Evolutionary conservation across 23 tunicate genomes (phyloP).

Genomic region (Corella eumyota): DNA sequence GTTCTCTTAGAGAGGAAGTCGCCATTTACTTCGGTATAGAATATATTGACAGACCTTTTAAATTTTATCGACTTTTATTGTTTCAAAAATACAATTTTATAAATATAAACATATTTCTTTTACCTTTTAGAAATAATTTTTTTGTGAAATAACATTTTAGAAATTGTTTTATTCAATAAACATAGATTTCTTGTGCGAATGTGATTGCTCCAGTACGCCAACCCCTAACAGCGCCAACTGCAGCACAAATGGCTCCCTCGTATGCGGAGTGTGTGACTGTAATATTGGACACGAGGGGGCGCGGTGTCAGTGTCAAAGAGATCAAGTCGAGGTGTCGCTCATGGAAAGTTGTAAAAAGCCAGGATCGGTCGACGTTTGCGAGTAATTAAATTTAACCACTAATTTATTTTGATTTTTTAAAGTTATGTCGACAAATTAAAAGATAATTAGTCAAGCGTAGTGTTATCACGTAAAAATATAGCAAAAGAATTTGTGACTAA

Average conservation of each 20-base stretch:
- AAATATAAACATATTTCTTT: too few relatives aligned
- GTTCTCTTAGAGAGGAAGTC: conserved; percentile 62
- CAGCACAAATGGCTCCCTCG: conserved; percentile 43
- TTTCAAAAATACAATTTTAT: not conserved
- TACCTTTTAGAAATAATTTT: too few relatives aligned
- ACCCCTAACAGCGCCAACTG: conserved; percentile 16
- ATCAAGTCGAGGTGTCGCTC: conserved; percentile 27
- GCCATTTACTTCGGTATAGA: conserved; percentile 32
- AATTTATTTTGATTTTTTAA: too few relatives aligned
- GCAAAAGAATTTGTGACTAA: too few relatives aligned
- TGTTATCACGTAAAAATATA: too few relatives aligned
- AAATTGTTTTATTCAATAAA: too few relatives aligned
- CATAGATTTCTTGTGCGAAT: conserved; percentile 50
- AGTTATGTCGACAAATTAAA: not conserved
- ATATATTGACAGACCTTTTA: not conserved
- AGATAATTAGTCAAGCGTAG: too few relatives aligned
- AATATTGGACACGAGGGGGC: conserved; percentile 60
- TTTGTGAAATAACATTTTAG: too few relatives aligned
- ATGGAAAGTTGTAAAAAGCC: conserved; percentile 26
- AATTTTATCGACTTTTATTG: not conserved
- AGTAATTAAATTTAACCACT: conserved; percentile 41
- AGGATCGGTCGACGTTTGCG: conserved; percentile 52
- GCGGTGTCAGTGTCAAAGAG: conserved; percentile 45
- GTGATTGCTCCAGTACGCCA: conserved; percentile 29
- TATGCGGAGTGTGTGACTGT: conserved; percentile 61